Conservation (phyloP, 1,140 invertebrate species). For the Drosophila pallidifrons region DNA sequence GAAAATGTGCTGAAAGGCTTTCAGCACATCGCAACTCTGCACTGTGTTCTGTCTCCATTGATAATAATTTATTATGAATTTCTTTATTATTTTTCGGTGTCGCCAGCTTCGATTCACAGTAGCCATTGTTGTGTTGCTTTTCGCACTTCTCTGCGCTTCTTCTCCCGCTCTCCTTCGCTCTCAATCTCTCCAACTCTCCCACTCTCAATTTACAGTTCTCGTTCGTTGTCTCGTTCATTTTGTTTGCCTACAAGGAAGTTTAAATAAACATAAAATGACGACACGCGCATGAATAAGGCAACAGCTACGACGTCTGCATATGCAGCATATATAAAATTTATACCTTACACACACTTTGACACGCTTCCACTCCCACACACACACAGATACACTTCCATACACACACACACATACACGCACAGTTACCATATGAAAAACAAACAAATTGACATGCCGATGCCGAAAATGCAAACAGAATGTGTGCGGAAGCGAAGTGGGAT, state of each 20-base stretch:
- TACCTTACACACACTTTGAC: conserved; percentile 21
- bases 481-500: conserved; percentile 18
- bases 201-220: neutral
- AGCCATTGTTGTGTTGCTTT: conserved; percentile 50
- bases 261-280: conserved; percentile 82
- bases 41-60: conserved; percentile 27
- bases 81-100: conserved; percentile 61
- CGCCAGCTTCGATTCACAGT: conserved; percentile 19
- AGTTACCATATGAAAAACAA: conserved; percentile 54
- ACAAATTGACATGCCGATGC: conserved; percentile 76
- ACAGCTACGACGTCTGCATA: conserved; percentile 44
- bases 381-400: neutral
- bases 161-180: conserved; percentile 1
- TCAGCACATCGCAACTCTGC: conserved; percentile 39
- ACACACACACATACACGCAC: neutral
- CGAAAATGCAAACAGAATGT: conserved; percentile 64
- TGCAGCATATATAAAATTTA: conserved; percentile 47
- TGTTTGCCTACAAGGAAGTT: conserved; percentile 64
- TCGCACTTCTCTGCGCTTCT: conserved; percentile 8
- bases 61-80: conserved; percentile 71
- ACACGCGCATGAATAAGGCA: conserved; percentile 63
- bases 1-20: conserved; percentile 30
- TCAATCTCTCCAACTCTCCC: neutral
- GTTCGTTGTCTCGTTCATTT: conserved; percentile 43
- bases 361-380: conserved; percentile 17